Evolutionary conservation across 2,113 vertebrate genomes (phyloP), one percentile per base, ranked within the genome.

Genomic region (Cygnus buccinator): DNA sequence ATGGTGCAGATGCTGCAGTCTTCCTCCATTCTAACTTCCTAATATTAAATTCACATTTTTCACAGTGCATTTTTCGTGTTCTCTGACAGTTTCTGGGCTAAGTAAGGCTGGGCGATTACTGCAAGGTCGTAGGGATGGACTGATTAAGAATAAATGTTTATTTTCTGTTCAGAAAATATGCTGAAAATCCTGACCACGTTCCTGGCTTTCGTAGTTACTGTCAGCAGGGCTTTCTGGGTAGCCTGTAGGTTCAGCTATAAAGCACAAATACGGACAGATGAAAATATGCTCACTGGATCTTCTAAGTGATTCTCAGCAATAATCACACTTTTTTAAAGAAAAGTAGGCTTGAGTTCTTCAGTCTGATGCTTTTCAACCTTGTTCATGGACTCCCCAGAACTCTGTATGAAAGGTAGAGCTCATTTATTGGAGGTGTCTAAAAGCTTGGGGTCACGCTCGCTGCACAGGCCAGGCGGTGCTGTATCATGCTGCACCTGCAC

Each of bases 401-500:
- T 75, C 43, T 35, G 20, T 39, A 22, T 5, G 29, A 57, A 43
- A 43, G 5, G 6, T 39, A 78, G 57, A 74, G 55, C 1, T 28
- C 3, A 7, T 35, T 35, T 6, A 55, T 13, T 0, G 0, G 35
- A 17, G 23, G 16, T 44, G 23, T 35, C 31, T 50, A 4, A 14
- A 43, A 82, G 33, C 11, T 5, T 39, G 46, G 35, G 58, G 66
- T 46, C 58, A 63, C 46, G 23, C n/a, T 13, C 12, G 7, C 59
- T 6, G 52, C 39, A 48, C 17, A 33, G 4, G n/a, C 67, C 13
- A 3, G 0, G 0, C 3, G 1, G 23, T 5, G n/a, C 21, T 66
- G 62, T 15, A 0, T 23, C 59, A 17, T 4, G 15, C 65, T 6
- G 41, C 23, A 11, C 2, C 0, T 1, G 28, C 48, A 9, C 5